phyloP scores from a whole-genome alignment of 2,797 vertebrate genomes.

The Carduelis carduelis region DNA sequence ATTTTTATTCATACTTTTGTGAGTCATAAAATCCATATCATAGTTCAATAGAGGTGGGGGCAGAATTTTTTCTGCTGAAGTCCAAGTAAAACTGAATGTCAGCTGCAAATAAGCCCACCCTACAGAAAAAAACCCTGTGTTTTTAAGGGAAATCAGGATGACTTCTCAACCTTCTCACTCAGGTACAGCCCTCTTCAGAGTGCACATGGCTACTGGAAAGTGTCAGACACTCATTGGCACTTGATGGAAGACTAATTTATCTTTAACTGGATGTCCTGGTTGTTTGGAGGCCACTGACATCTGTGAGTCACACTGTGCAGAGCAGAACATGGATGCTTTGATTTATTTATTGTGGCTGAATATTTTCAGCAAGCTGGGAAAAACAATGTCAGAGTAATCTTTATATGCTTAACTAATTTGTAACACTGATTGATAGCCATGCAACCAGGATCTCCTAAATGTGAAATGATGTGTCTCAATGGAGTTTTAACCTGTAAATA shows the following conservation, averaged over 20 bases:
- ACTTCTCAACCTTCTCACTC: background rate
- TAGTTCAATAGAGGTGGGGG: background rate
- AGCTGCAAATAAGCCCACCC: background rate
- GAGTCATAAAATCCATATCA: background rate
- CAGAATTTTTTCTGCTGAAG: background rate
- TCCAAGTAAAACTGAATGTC: background rate
- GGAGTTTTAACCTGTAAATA: conserved; percentile 53
- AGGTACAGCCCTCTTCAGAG: background rate
- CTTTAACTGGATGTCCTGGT: background rate
- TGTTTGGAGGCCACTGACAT: background rate
- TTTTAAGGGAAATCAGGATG: background rate
- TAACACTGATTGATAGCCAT: conserved; percentile 11
- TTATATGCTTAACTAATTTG: conserved; percentile 30
- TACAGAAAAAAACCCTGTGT: accelerated
- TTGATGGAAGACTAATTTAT: background rate
- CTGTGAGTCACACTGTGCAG: background rate
- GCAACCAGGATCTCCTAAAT: conserved; percentile 25
- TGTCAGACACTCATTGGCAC: background rate
- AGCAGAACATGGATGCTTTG: background rate
- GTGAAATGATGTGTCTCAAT: conserved; percentile 25
- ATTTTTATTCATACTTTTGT: background rate
- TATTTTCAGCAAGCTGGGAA: background rate
- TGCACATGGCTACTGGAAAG: accelerated
- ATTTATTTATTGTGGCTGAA: conserved; percentile 1
- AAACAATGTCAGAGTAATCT: background rate